Conservation (phyloP, 2,113 vertebrate species). For the Ailuropoda melanoleuca region DNA sequence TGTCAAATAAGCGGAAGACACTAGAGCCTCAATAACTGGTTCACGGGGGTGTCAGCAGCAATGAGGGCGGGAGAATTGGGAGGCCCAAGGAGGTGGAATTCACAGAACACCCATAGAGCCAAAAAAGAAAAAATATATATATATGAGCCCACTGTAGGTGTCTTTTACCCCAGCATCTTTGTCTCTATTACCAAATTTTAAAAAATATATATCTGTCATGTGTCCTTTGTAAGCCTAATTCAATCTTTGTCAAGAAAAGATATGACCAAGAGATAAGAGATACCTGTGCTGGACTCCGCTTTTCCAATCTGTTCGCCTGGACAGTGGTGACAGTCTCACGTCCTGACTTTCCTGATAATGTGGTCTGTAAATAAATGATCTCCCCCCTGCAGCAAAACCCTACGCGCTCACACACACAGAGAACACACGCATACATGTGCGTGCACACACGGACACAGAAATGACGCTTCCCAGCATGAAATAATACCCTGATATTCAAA, state of each 20-base stretch:
- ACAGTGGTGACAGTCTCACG: neutral
- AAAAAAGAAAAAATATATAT: neutral
- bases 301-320: neutral
- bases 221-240: neutral
- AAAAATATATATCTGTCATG: too few species aligned
- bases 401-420: neutral
- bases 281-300: too few species aligned
- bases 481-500: conserved; percentile 53
- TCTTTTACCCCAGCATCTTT: neutral
- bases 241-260: neutral
- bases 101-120: neutral
- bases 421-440: neutral
- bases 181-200: neutral
- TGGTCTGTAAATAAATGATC: neutral
- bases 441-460: neutral
- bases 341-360: neutral
- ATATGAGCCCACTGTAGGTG: neutral
- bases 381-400: neutral
- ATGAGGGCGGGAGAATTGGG: neutral
- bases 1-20: neutral
- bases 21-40: too few species aligned
- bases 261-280: neutral
- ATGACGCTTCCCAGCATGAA: neutral
- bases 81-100: neutral
- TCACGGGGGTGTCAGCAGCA: too few species aligned